A percentile compares a stretch with the other conserved stretches of the same genome.
Conservation (phyloP, 2,888 invertebrate species). For the Hypena proboscidalis region DNA sequence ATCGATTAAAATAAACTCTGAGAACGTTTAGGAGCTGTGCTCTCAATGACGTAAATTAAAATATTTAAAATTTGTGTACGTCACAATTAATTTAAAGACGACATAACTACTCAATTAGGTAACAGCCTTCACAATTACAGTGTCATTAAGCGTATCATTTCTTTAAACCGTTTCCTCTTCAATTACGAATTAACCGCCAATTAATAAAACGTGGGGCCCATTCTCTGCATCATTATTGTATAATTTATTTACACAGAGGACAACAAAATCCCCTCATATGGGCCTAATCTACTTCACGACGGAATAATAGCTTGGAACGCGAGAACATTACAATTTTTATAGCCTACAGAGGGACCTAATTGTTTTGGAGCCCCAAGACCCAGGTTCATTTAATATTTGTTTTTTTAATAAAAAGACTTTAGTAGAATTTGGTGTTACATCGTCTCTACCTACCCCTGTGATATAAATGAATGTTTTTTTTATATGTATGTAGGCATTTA, state of each 20-base stretch:
- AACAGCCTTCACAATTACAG: background rate
- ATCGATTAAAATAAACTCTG: no score
- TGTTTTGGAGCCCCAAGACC: slow-evolving; percentile 33
- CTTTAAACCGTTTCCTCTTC: slow-evolving; percentile 9
- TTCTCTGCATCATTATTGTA: slow-evolving; percentile 42
- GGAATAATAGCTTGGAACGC: slow-evolving; percentile 44
- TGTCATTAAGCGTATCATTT: background rate
- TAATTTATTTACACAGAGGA: slow-evolving; percentile 51
- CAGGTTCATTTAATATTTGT: slow-evolving; percentile 9
- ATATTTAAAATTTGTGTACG: no score
- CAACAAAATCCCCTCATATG: slow-evolving; percentile 43
- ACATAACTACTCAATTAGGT: no score
- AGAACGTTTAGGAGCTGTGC: no score
- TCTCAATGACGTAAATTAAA: no score
- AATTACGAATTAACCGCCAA: slow-evolving; percentile 24
- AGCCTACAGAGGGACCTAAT: slow-evolving; percentile 38
- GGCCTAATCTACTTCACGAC: slow-evolving; percentile 48
- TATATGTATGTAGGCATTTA: no score
- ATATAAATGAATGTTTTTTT: no score
- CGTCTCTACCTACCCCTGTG: no score
- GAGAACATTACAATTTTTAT: slow-evolving; percentile 49
- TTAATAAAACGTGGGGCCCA: slow-evolving; percentile 30
- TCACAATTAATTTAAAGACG: no score
- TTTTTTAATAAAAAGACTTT: slow-evolving; percentile 18
- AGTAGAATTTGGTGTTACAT: no score